Percentiles rank a stretch among this genome's conserved stretches.
These are phyloP conservation scores for Rhynchotus rufescens DNA, from an alignment of 2,797 vertebrate species.

Conservation along the genomic window DNA sequence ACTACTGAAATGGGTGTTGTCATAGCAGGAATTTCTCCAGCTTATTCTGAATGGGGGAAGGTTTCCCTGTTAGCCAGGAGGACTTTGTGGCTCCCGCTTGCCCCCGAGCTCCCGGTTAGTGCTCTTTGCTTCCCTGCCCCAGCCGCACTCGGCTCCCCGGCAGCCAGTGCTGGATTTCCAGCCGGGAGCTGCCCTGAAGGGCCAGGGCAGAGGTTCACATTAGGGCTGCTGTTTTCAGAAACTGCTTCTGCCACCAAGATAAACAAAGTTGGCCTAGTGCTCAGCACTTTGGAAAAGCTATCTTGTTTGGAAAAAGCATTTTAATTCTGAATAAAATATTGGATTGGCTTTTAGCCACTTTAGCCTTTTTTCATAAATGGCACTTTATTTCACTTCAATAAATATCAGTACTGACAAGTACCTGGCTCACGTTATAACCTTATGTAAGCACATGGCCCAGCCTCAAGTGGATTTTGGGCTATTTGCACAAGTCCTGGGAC, in stretches of 20 bases:
- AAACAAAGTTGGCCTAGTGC: not conserved
- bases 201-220: not conserved
- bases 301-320: slow-evolving; percentile 48
- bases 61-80: not conserved
- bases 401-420: slow-evolving; percentile 21
- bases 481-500: not conserved
- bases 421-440: slow-evolving; percentile 32
- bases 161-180: not conserved
- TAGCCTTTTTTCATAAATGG: slow-evolving; percentile 52
- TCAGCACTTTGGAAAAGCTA: slow-evolving; percentile 25
- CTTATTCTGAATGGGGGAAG: not conserved
- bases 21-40: not conserved
- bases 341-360: slow-evolving; percentile 9
- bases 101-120: not conserved
- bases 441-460: not conserved
- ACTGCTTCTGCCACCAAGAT: slow-evolving; percentile 3
- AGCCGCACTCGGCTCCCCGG: not conserved
- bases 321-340: slow-evolving; percentile 66
- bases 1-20: not conserved
- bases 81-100: not conserved
- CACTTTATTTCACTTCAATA: slow-evolving; percentile 47
- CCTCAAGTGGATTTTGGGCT: slow-evolving; percentile 42
- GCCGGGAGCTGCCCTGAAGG: not conserved
- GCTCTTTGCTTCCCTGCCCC: not conserved
- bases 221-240: not conserved